Conservation (phyloP, 2,888 invertebrate genomes). For the Tridacna gigas region DNA sequence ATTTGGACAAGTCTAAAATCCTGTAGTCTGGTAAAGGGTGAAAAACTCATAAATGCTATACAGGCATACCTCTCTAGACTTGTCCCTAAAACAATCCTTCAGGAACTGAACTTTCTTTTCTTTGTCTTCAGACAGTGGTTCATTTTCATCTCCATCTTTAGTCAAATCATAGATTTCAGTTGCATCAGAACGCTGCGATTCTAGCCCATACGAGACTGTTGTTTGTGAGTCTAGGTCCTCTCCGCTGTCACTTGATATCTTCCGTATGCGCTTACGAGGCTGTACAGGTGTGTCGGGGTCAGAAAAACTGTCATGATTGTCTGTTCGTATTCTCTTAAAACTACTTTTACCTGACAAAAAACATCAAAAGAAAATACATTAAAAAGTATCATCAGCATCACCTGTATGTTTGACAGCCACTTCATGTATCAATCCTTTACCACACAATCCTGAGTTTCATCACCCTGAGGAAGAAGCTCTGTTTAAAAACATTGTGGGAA, state of each 20-base stretch:
- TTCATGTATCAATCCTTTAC: no score
- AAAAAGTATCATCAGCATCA: no score
- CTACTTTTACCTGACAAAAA: conserved; percentile 17
- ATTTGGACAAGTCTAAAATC: no score
- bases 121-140: conserved; percentile 40
- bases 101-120: conserved; percentile 69
- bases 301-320: conserved; percentile 53
- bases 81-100: conserved; percentile 68
- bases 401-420: no score
- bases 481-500: background rate
- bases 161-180: conserved; percentile 51
- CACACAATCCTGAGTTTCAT: no score
- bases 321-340: conserved; percentile 52
- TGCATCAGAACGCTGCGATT: conserved; percentile 58
- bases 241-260: conserved; percentile 56
- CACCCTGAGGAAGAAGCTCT: no score
- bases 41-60: no score
- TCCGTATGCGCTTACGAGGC: conserved; percentile 53
- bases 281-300: conserved; percentile 40
- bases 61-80: conserved; percentile 66
- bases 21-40: no score
- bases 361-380: background rate
- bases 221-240: conserved; percentile 32
- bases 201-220: conserved; percentile 52
- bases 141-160: conserved; percentile 27